Conservation (phyloP, 2,888 invertebrate species). For the Limnephilus rhombicus region DNA sequence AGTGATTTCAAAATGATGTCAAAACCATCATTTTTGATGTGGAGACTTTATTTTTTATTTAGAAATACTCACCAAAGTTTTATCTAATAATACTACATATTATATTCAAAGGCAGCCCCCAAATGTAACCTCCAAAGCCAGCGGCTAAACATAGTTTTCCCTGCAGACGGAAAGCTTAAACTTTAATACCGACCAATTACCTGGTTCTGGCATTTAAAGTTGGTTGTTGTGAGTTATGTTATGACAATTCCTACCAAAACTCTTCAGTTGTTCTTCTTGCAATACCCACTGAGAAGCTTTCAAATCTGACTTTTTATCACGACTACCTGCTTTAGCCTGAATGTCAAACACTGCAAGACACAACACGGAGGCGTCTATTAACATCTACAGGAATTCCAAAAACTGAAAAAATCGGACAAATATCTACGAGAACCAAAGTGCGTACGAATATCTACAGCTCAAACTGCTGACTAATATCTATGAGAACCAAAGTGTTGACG, state of each 20-base stretch:
- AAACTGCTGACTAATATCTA: no score
- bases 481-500: no score
- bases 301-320: not conserved
- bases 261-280: not conserved
- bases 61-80: not conserved
- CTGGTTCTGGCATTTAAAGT: not conserved
- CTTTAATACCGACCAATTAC: not conserved
- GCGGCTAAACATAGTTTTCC: not conserved
- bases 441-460: no score
- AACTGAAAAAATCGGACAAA: no score
- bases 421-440: no score
- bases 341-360: not conserved
- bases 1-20: no score
- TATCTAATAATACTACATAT: no score
- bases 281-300: not conserved
- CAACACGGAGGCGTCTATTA: no score
- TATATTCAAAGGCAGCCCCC: not conserved
- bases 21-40: no score
- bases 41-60: no score
- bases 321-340: not conserved
- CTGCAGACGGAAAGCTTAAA: not conserved
- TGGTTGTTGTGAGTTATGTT: not conserved
- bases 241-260: not conserved
- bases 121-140: not conserved
- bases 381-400: no score